Evolutionary conservation across 1,140 invertebrate genomes (phyloP).

Genomic region (Mylabris phalerata): DNA sequence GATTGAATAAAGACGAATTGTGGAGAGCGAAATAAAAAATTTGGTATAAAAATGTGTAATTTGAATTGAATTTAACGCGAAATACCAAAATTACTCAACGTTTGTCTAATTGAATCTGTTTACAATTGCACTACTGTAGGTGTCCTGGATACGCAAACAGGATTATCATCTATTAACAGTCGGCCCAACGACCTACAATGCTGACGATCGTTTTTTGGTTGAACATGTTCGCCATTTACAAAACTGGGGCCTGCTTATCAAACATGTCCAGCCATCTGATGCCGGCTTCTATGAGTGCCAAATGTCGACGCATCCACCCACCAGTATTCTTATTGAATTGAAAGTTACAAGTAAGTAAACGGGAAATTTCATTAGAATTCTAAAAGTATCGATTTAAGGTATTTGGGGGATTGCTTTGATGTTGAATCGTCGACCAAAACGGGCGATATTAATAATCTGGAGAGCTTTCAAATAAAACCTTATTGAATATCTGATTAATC

Average conservation of each 20-base stretch:
- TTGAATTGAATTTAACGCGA: too few relatives aligned
- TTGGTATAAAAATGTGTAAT: too few relatives aligned
- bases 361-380: neutral
- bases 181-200: constrained; percentile 62
- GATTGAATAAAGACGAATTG: too few relatives aligned
- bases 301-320: constrained; percentile 71
- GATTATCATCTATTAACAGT: constrained; percentile 69
- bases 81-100: too few relatives aligned
- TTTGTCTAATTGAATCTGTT: too few relatives aligned
- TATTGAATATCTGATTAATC: too few relatives aligned
- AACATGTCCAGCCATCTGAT: constrained; percentile 61
- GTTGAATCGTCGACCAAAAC: too few relatives aligned
- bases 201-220: constrained; percentile 69
- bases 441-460: too few relatives aligned
- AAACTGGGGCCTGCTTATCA: constrained; percentile 70
- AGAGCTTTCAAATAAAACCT: too few relatives aligned
- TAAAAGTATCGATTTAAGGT: neutral
- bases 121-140: constrained; percentile 43
- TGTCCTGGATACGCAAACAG: constrained; percentile 62
- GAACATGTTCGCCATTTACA: constrained; percentile 68
- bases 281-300: constrained; percentile 75
- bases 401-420: too few relatives aligned
- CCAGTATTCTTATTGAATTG: constrained; percentile 66
- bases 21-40: too few relatives aligned
- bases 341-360: constrained; percentile 67